Base-by-base conservation (phyloP, 1,140 invertebrate species). In the Anadara kagoshimensis region DNA sequence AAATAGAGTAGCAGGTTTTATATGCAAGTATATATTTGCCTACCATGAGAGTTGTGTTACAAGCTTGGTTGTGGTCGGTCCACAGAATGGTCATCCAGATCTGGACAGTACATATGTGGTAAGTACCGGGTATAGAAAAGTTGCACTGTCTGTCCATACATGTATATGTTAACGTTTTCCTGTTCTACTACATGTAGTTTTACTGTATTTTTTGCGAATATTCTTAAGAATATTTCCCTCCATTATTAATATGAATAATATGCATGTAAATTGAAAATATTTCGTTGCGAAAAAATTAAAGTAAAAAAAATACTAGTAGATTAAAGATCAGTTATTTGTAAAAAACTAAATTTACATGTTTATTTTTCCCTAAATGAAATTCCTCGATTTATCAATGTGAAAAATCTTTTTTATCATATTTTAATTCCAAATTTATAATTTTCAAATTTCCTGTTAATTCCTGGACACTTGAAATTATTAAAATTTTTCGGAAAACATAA, bases 1-100 rank as follows among this genome's bases (percentile, higher is more conserved):
- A 4, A 90, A 90, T 66, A 78, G 88, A 29, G 88, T 90, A 16
- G 88, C 88, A 44, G 88, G 88, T 14, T 89, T 89, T 75, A 71
- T 87, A 14, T 86, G 87, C 66, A 85, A 85, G 70, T 83, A 81
- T 77, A 84, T 89, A 45, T 82, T 90, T 61, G 81, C 80, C 57
- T 85, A 87, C 44, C 88, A 90, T 72, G 76, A 68, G n/a, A 87
- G 83, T 59, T 87, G 85, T 81, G 88, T 90, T 0, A 89, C 88
- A n/a, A 86, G 85, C 73, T 63, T 90, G 56, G 84, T 86, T 11
- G 78, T 86, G 10, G 74, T 90, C 22, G 84, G 81, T 5, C 78
- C 78, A 49, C 80, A 81, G 10, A 76, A 87, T 36, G 79, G 82
- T 5, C 2, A 36, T 36, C 29, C 29, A 36, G 29, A 36, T 3